These are phyloP conservation scores for Caenorhabditis sp. DNA, from an alignment of 2,888 invertebrate species.

Conservation along the genomic window DNA sequence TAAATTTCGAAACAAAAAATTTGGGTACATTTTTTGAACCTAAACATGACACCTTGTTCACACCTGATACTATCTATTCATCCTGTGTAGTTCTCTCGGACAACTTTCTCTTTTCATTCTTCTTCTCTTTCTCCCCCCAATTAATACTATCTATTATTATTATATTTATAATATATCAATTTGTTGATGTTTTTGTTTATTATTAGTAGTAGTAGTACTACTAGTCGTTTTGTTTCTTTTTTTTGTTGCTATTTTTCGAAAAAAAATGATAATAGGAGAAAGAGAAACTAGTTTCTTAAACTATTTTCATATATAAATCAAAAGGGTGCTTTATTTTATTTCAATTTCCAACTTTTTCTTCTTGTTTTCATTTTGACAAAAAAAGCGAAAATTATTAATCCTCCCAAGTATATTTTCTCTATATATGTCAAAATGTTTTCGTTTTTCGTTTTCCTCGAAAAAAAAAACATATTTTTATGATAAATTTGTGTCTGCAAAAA, in stretches of 20 bases:
- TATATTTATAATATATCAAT: not conserved
- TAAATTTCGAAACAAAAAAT: no score
- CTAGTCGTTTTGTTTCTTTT: conserved; percentile 1
- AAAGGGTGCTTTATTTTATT: conserved; percentile 7
- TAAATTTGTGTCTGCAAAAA: not conserved
- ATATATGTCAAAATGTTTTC: no score
- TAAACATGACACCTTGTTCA: no score
- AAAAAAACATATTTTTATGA: not conserved
- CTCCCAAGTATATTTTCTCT: no score
- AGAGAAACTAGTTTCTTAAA: conserved; percentile 20
- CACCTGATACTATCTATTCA: not conserved
- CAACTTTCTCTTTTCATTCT: not conserved
- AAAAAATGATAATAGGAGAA: not conserved
- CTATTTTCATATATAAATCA: conserved; percentile 8
- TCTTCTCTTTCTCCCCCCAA: not conserved
- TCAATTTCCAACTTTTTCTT: conserved; percentile 1
- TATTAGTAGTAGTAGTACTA: not conserved
- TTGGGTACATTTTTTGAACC: no score
- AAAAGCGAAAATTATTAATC: no score
- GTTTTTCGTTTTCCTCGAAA: not conserved
- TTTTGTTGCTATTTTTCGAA: not conserved
- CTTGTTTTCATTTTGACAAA: no score
- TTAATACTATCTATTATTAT: not conserved
- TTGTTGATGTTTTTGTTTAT: not conserved
- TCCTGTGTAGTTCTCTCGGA: not conserved